Evolutionary conservation across 1,140 invertebrate genomes (phyloP), one percentile per base, ranked within the genome.

Genomic region (Psilanteris sp.): DNA sequence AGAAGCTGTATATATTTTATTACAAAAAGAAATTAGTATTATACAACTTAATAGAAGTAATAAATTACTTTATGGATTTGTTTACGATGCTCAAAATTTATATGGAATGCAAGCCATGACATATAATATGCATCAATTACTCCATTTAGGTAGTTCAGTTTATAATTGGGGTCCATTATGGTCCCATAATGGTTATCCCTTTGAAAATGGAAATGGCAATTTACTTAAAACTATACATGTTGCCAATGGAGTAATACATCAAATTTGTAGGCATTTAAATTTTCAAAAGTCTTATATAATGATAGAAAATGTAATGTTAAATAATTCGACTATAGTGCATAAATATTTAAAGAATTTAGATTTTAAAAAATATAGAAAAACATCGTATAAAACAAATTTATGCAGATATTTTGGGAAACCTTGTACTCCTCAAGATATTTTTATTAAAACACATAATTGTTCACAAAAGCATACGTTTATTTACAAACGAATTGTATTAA

Each of bases 191-290:
- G 32, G 32, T 1, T 54, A 26, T 18, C 32, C 55, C 0, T 59
- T 59, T 46, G 39, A 44, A 54, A 37, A 22, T 20, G 52, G 52
- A 0, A 57, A 57, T 41, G 52, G 34, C 11, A n/a, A 57, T n/a
- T 5, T 66, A 5, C 11, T 66, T 14, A 39, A 34, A 32, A 52
- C 11, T 0, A 52, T 52, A 8, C 44, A 66, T 15, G 44, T 7
- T n/a, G 26, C 26, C 8, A n/a, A n/a, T n/a, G 26, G 7, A n/a
- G 26, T 29, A n/a, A 29, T 29, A 1, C 26, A 29, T 7, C 26
- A 29, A 29, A 3, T 29, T n/a, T 29, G 26, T 9, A 29, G 9
- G 9, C 9, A n/a, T 29, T 9, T 29, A n/a, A n/a, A 29, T n/a
- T 29, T 29, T 3, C n/a, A n/a, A n/a, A n/a, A n/a, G n/a, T n/a